Conservation (phyloP, 2,797 vertebrate species). For the Acanthurus tractus region DNA sequence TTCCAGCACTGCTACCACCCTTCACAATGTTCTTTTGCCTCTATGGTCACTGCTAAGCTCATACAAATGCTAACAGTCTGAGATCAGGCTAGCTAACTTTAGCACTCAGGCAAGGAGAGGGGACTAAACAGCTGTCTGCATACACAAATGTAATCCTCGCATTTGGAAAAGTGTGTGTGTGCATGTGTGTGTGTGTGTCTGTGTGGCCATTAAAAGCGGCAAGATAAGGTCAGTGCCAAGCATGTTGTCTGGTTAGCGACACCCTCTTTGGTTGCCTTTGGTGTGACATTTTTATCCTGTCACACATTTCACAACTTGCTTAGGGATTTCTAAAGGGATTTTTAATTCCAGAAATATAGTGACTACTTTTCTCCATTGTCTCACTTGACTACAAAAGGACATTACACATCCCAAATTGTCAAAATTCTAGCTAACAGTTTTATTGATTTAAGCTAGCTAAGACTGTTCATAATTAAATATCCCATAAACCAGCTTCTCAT, state of each 20-base stretch:
- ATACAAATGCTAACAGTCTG: conserved; percentile 27
- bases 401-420: not conserved
- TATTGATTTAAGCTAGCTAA: not conserved
- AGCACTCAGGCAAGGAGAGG: conserved; percentile 4
- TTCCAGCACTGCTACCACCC: not conserved
- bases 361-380: not conserved
- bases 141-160: not conserved
- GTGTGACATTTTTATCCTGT: not conserved
- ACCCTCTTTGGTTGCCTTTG: not conserved
- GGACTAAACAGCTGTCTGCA: conserved; percentile 33
- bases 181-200: too few relatives aligned
- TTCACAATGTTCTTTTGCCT: conserved; percentile 18
- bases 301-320: not conserved
- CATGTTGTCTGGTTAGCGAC: not conserved
- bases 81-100: conserved; percentile 53
- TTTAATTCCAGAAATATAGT: too few relatives aligned
- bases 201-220: not conserved
- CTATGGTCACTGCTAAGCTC: not conserved
- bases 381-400: not conserved
- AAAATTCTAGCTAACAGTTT: too few relatives aligned
- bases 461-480: not conserved
- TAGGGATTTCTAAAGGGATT: too few relatives aligned
- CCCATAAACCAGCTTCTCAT: too few relatives aligned
- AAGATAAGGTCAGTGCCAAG: not conserved
- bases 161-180: too few relatives aligned